Percentiles rank a stretch among this genome's conserved stretches.
These are phyloP conservation scores for Urosaurus nigricauda DNA, from an alignment of 2,797 vertebrate species.

Conservation along the genomic window DNA sequence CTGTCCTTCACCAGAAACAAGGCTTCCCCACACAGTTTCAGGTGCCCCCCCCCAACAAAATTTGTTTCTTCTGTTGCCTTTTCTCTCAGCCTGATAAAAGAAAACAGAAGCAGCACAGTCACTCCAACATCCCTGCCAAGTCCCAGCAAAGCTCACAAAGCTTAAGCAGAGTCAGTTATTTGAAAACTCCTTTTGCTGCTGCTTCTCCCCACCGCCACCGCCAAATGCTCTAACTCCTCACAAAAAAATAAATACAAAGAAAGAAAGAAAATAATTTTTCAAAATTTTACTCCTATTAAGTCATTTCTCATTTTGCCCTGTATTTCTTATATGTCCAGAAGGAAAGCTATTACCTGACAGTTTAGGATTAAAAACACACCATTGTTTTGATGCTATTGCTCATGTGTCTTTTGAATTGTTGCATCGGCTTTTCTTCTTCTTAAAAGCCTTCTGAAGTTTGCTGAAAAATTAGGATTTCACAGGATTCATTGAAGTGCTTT, in stretches of 20 bases:
- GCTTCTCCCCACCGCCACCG: too few relatives aligned
- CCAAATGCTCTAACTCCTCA: too few relatives aligned
- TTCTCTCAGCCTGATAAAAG: too few relatives aligned
- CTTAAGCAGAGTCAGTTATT: too few relatives aligned
- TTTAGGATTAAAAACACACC: constrained; percentile 57
- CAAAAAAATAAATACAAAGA: background rate
- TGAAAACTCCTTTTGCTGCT: too few relatives aligned
- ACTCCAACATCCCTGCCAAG: too few relatives aligned
- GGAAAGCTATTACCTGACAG: constrained; percentile 40
- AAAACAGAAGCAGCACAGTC: too few relatives aligned
- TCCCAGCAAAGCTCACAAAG: too few relatives aligned
- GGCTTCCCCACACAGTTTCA: too few relatives aligned
- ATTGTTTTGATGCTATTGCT: constrained; percentile 56
- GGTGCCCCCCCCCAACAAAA: too few relatives aligned
- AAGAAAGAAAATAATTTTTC: background rate
- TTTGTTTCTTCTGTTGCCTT: too few relatives aligned
- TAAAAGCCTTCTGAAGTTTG: constrained; percentile 54
- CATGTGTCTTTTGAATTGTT: constrained; percentile 54
- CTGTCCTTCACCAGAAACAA: too few relatives aligned
- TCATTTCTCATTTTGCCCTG: constrained; percentile 50
- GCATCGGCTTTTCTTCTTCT: constrained; percentile 46
- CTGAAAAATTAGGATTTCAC: constrained; percentile 67
- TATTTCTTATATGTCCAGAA: constrained; percentile 47
- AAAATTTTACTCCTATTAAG: background rate
- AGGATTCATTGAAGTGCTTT: constrained; percentile 49